Evolutionary conservation across 2,797 vertebrate species (phyloP).

Genomic region (Myotis pilosus): DNA sequence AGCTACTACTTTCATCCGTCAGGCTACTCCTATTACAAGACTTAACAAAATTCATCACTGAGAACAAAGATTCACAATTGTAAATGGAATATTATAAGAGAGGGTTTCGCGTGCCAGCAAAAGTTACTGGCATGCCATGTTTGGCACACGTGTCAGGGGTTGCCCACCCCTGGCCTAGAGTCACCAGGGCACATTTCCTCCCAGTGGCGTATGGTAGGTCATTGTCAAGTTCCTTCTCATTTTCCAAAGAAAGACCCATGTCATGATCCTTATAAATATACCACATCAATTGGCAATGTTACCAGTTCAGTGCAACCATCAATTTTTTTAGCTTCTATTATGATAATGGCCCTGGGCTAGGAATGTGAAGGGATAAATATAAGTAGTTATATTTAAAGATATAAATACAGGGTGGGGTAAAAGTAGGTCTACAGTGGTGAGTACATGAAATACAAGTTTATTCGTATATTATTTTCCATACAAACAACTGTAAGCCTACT

Average conservation of each 20-base stretch:
- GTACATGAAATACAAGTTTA: background rate
- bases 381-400: background rate
- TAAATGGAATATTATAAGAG: too few relatives aligned
- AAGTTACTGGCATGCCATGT: too few relatives aligned
- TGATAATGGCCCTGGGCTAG: background rate
- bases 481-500: background rate
- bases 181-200: background rate
- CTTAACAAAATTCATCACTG: too few relatives aligned
- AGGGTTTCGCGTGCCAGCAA: too few relatives aligned
- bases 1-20: too few relatives aligned
- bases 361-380: background rate
- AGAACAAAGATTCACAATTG: too few relatives aligned
- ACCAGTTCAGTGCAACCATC: background rate
- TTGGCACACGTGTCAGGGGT: too few relatives aligned
- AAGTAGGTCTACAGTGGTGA: background rate
- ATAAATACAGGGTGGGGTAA: background rate
- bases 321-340: background rate
- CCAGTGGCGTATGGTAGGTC: background rate
- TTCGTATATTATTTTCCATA: background rate
- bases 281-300: background rate
- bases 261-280: background rate
- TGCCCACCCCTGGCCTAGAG: too few relatives aligned
- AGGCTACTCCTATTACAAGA: too few relatives aligned
- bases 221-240: background rate
- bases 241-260: background rate